Base-by-base conservation (phyloP, 2,113 vertebrate genomes). In the Epinephelus moara region DNA sequence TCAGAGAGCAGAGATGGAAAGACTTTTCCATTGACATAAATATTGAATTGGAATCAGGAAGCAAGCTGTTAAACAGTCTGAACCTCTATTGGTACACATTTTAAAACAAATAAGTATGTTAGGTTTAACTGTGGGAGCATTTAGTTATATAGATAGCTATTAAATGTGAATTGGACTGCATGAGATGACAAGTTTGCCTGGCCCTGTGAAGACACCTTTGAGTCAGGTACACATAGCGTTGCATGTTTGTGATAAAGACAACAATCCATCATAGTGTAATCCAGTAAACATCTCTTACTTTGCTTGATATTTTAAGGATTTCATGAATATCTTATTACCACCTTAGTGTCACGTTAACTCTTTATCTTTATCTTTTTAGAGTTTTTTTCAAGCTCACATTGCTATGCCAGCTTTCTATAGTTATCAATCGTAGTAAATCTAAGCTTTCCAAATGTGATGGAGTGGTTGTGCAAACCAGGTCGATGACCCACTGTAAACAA, bases 401-500 rank as follows among this genome's bases (percentile, higher is more conserved):
- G 42, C 47, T 19, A 2, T 53, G 17, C 6, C 18, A 17, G 62
- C 21, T 70, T 45, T 64, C 21, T 50, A 2, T 11, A 27, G 12
- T 25, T 37, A 40, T 61, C 2, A 37, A 15, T 53, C 45, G 2
- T 19, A 30, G 53, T 64, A 52, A 30, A 72, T 33, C 14, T 11
- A 10, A 66, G 49, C 25, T 53, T 49, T 30, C 19, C 49, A 56
- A 30, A 45, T 45, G 37, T 57, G n/a, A 66, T 33, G 1, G 1
- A 49, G 71, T 23, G 52, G 63, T 78, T 76, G 40, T 57, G 21
- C 47, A 55, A 47, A 47, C 27, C n/a, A 74, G 42, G 15, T 70
- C 33, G 23, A 52, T 77, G 55, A 77, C 33, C 68, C 11, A 56
- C 75, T 70, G 63, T 67, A 37, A 77, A 82, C 57, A 33, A 82